Evolutionary conservation across 2,888 invertebrate species (phyloP).

Genomic region (Drosophila atripex): DNA sequence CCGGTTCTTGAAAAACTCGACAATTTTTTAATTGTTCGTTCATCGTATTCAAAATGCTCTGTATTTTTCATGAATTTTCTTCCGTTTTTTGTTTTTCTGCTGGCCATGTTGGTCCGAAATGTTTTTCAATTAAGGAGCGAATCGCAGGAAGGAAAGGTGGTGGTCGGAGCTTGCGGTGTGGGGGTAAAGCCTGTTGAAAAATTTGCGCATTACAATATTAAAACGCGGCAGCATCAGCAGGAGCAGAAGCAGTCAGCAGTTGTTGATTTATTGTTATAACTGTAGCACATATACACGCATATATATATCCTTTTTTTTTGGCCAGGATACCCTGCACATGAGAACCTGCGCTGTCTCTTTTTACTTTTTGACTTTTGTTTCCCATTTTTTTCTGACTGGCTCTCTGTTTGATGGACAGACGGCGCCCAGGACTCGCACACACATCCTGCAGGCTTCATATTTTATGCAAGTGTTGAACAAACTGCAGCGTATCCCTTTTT

Average conservation of each 20-base stretch:
- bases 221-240: conserved; percentile 52
- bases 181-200: conserved; percentile 49
- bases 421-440: conserved; percentile 59
- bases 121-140: conserved; percentile 66
- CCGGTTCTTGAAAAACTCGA: conserved; percentile 25
- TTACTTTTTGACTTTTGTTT: conserved; percentile 70
- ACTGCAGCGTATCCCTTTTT: conserved; percentile 14
- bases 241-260: conserved; percentile 48
- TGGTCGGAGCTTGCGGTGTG: conserved; percentile 13
- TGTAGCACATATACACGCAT: conserved; percentile 55
- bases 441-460: conserved; percentile 58
- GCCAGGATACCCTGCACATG: conserved; percentile 29
- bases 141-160: conserved; percentile 17
- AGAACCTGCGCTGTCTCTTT: conserved; percentile 37
- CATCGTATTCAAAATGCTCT: conserved; percentile 23
- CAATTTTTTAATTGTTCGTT: conserved; percentile 58
- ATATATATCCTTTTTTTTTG: conserved; percentile 20
- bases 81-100: conserved; percentile 4
- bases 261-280: conserved; percentile 79
- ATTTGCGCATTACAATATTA: conserved; percentile 74
- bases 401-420: conserved; percentile 67
- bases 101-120: conserved; percentile 54
- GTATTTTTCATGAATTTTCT: too few relatives aligned
- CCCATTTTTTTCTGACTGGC: conserved; percentile 44
- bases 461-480: conserved; percentile 67